A percentile compares a stretch with the other conserved stretches of the same genome.
These are phyloP conservation scores for Norana najaformis DNA, from an alignment of 2,888 invertebrate species.

Conservation along the genomic window DNA sequence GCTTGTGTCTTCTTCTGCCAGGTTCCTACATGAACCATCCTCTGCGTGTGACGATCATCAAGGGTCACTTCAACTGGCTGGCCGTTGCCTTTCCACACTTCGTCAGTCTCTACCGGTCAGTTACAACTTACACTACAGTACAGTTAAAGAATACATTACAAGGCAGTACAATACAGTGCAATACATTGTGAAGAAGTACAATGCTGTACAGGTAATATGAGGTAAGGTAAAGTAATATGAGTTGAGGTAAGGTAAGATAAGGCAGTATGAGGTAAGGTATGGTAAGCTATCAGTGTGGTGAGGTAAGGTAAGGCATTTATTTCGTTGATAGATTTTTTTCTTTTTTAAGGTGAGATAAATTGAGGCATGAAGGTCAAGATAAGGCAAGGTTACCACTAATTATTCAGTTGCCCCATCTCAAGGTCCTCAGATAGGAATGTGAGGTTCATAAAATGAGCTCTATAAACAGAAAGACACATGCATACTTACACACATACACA, in stretches of 20 bases:
- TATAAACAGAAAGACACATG: background rate
- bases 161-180: background rate
- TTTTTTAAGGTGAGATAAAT: too few relatives aligned
- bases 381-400: too few relatives aligned
- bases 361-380: too few relatives aligned
- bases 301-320: too few relatives aligned
- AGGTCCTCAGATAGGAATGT: too few relatives aligned
- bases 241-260: too few relatives aligned
- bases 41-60: constrained; percentile 55
- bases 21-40: constrained; percentile 45
- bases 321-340: too few relatives aligned
- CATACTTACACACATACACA: background rate
- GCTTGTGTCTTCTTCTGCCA: background rate
- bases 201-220: background rate
- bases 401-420: too few relatives aligned
- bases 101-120: constrained; percentile 86
- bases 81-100: constrained; percentile 94
- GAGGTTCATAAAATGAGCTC: background rate
- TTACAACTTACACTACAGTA: constrained; percentile 17
- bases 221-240: too few relatives aligned
- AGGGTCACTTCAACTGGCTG: constrained; percentile 95
- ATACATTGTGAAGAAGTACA: background rate
- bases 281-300: too few relatives aligned
- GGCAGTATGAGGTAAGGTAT: too few relatives aligned
- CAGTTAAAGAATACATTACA: constrained; percentile 46